These are phyloP conservation scores for Coptodon bakossiorum DNA, from an alignment of 2,113 vertebrate genomes.

Conservation along the genomic window DNA sequence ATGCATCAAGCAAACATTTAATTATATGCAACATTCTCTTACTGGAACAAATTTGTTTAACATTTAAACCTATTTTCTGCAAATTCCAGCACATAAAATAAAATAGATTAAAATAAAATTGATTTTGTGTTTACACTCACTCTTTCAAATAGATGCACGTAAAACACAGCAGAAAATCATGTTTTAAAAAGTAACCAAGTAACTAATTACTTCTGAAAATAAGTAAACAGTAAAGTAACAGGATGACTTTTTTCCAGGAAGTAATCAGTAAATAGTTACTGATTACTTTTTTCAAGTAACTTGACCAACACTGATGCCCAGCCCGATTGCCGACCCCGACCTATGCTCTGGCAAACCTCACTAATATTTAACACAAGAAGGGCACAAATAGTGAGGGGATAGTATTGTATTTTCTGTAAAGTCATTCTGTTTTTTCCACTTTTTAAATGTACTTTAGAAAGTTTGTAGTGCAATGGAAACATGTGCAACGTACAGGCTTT, in stretches of 20 bases:
- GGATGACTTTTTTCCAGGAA: fast-evolving
- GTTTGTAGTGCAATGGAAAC: neutral
- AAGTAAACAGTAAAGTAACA: neutral
- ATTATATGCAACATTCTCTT: too few relatives aligned
- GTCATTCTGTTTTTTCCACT: neutral
- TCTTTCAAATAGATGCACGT: too few relatives aligned
- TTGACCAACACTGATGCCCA: neutral
- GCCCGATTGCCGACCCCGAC: neutral
- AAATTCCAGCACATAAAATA: too few relatives aligned
- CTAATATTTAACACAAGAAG: neutral
- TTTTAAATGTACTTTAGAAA: neutral
- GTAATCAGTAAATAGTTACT: neutral
- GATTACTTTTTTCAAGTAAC: neutral
- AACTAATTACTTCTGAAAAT: neutral
- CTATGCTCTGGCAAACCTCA: neutral
- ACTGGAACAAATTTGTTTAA: too few relatives aligned
- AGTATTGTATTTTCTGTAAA: neutral
- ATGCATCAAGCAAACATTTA: too few relatives aligned
- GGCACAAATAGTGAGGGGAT: fast-evolving
- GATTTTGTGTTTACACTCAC: too few relatives aligned
- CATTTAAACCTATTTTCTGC: too few relatives aligned
- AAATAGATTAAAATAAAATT: too few relatives aligned
- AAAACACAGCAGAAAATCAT: too few relatives aligned
- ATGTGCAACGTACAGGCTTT: neutral
- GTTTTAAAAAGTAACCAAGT: neutral